Conservation (phyloP, 2,113 vertebrate species). For the Pseudolaguvia tuberculata region DNA sequence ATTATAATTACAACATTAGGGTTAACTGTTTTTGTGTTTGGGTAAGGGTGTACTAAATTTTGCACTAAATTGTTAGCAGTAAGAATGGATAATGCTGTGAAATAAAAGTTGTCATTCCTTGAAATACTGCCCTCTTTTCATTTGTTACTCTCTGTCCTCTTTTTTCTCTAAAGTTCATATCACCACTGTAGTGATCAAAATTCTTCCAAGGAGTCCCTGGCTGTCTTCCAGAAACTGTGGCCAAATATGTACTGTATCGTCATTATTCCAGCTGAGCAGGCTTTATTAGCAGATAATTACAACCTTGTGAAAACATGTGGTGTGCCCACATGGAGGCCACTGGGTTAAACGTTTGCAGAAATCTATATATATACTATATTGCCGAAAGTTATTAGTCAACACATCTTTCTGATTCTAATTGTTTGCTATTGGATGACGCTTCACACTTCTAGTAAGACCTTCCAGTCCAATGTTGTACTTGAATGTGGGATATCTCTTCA, state of each 20-base stretch:
- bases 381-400: too few relatives aligned
- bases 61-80: not conserved
- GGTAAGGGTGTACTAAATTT: not conserved
- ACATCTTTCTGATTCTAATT: too few relatives aligned
- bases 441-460: too few relatives aligned
- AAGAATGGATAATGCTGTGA: slow-evolving; percentile 35
- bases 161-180: slow-evolving; percentile 46
- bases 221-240: slow-evolving; percentile 20
- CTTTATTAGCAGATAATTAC: slow-evolving; percentile 28
- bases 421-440: too few relatives aligned
- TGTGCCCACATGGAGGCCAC: not conserved
- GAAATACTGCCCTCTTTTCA: slow-evolving; percentile 66
- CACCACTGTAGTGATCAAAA: slow-evolving; percentile 56
- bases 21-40: not conserved
- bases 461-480: too few relatives aligned
- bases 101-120: slow-evolving; percentile 64
- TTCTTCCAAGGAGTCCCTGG: slow-evolving; percentile 6
- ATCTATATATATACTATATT: too few relatives aligned
- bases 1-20: not conserved
- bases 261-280: not conserved
- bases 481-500: too few relatives aligned
- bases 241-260: slow-evolving; percentile 1
- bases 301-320: slow-evolving; percentile 9
- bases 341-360: not conserved
- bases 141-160: not conserved